phyloP scores from a whole-genome alignment of 2,888 invertebrate genomes.

The Lysandra coridon region DNA sequence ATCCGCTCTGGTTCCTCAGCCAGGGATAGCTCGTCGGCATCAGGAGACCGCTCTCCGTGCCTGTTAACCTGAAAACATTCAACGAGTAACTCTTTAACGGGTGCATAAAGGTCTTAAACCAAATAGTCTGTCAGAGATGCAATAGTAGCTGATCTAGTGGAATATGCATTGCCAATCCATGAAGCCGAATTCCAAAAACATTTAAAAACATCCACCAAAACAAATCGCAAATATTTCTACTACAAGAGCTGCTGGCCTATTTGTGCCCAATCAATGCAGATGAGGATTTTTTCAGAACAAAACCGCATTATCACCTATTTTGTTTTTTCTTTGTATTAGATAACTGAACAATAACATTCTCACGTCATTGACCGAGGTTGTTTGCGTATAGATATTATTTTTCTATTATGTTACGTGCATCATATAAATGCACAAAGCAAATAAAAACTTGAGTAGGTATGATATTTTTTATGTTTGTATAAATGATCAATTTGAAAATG shows the following conservation, averaged over 20 bases:
- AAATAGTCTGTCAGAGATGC: background rate
- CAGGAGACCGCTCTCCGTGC: conserved; percentile 69
- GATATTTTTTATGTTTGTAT: no score
- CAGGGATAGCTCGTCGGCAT: conserved; percentile 64
- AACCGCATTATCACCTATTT: background rate
- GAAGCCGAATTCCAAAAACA: no score
- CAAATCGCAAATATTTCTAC: no score
- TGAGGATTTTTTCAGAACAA: background rate
- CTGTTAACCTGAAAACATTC: conserved; percentile 58
- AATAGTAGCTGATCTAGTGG: background rate
- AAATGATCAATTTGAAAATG: no score
- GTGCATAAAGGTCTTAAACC: background rate
- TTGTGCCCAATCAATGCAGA: background rate
- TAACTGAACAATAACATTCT: conserved; percentile 12
- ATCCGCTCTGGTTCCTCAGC: conserved; percentile 59
- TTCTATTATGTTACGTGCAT: background rate
- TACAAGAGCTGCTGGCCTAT: background rate
- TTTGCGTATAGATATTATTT: background rate
- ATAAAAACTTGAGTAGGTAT: no score
- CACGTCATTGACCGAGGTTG: conserved; percentile 10
- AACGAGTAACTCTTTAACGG: background rate
- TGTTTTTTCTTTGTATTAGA: background rate
- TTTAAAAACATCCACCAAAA: no score
- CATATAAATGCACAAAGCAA: no score
- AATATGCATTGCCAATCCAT: background rate